Conservation (phyloP, 1,140 invertebrate species). For the Brachionus manjavacas region DNA sequence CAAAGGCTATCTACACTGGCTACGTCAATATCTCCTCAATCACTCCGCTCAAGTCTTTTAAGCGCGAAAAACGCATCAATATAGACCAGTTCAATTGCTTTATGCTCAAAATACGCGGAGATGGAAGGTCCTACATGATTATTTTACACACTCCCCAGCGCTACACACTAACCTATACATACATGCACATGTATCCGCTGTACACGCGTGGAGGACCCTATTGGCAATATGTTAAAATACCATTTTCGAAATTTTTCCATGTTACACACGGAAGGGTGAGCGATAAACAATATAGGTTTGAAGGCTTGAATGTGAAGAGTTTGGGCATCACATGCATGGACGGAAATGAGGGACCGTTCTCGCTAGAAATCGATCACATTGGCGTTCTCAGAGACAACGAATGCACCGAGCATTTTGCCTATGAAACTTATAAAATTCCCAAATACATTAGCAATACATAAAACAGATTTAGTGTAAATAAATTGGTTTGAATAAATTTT, state of each 20-base stretch:
- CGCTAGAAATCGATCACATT: conserved; percentile 87
- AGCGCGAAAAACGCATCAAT: conserved; percentile 53
- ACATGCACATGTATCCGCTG: conserved; percentile 73
- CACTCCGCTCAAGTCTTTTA: not conserved
- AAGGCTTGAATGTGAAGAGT: conserved; percentile 62
- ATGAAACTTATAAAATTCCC: conserved; percentile 70
- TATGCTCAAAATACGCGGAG: conserved; percentile 76
- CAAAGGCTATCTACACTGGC: conserved; percentile 20
- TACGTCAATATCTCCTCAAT: conserved; percentile 27
- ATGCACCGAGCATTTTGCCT: conserved; percentile 76
- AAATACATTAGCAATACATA: conserved; percentile 13
- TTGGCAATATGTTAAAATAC: conserved; percentile 87
- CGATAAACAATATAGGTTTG: conserved; percentile 69
- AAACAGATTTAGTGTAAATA: not conserved
- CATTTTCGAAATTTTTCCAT: conserved; percentile 87
- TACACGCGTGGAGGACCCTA: conserved; percentile 91
- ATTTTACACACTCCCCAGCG: conserved; percentile 67
- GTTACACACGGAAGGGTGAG: conserved; percentile 77
- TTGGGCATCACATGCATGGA: conserved; percentile 78
- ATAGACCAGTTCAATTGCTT: conserved; percentile 77
- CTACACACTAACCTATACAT: conserved; percentile 76
- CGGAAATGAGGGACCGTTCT: conserved; percentile 72
- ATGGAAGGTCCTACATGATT: conserved; percentile 78
- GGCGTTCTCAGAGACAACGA: conserved; percentile 72
- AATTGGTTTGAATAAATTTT: not conserved